These are phyloP conservation scores for Sebastes steindachneri DNA, from an alignment of 2,797 vertebrate species.

Conservation along the genomic window DNA sequence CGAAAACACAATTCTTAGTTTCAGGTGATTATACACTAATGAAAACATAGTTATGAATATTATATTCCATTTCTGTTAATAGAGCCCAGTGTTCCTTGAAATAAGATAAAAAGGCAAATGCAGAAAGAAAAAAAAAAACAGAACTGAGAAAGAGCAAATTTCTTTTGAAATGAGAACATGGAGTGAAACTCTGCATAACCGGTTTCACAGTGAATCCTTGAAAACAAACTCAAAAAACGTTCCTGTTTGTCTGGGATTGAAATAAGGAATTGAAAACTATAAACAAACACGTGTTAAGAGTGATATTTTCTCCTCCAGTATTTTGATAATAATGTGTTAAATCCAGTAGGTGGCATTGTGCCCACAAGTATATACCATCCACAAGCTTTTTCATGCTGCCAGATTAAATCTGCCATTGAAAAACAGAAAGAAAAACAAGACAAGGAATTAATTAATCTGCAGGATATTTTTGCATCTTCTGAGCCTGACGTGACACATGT, in stretches of 20 bases:
- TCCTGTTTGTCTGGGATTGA: neutral
- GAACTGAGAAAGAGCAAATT: neutral
- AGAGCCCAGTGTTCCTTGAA: no score
- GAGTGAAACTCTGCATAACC: neutral
- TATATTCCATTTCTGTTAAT: neutral
- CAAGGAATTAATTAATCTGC: neutral
- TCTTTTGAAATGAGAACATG: neutral
- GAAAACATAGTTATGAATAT: no score
- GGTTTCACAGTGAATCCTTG: neutral
- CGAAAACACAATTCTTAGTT: no score
- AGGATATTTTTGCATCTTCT: neutral
- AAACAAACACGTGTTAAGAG: no score
- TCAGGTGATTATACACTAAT: no score
- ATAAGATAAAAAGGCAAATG: neutral
- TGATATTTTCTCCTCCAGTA: neutral
- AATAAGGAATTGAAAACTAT: neutral
- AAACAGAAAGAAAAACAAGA: neutral
- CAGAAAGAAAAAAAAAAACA: neutral
- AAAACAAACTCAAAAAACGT: neutral
- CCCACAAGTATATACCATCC: neutral
- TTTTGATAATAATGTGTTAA: neutral
- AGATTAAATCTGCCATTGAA: neutral
- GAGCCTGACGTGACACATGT: neutral
- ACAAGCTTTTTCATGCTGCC: neutral
- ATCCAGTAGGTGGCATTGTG: conserved; percentile 55